These are phyloP conservation scores for Potorous gilbertii DNA, from an alignment of 2,797 vertebrate genomes.

Conservation along the genomic window DNA sequence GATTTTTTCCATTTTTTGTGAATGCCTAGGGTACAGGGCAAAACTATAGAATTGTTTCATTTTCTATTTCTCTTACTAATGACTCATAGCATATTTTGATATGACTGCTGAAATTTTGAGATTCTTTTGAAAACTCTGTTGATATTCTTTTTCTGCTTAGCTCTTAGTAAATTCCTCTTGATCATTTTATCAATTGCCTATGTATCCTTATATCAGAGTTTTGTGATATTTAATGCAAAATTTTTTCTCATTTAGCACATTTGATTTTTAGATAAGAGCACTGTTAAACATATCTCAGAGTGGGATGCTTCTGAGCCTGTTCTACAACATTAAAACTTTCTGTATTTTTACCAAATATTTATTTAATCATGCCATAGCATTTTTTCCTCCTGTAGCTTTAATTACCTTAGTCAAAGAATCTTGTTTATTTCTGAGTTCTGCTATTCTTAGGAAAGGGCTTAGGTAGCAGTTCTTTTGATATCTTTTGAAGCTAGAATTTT, in stretches of 20 bases:
- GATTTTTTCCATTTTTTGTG: neutral
- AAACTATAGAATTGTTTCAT: neutral
- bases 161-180: neutral
- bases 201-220: neutral
- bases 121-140: neutral
- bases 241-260: neutral
- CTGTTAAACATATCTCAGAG: neutral
- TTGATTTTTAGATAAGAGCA: neutral
- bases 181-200: neutral
- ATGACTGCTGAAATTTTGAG: neutral
- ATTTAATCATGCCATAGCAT: neutral
- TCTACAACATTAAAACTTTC: neutral
- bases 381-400: neutral
- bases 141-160: neutral
- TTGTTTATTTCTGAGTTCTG: neutral
- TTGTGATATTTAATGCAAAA: neutral
- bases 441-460: neutral
- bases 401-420: neutral
- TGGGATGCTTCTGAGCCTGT: neutral
- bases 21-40: neutral
- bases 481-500: neutral
- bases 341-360: neutral
- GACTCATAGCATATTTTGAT: neutral
- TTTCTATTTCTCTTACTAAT: neutral
- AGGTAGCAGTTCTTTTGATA: neutral